Conservation (phyloP, 2,888 invertebrate genomes). For the Pristionchus arcanus region DNA sequence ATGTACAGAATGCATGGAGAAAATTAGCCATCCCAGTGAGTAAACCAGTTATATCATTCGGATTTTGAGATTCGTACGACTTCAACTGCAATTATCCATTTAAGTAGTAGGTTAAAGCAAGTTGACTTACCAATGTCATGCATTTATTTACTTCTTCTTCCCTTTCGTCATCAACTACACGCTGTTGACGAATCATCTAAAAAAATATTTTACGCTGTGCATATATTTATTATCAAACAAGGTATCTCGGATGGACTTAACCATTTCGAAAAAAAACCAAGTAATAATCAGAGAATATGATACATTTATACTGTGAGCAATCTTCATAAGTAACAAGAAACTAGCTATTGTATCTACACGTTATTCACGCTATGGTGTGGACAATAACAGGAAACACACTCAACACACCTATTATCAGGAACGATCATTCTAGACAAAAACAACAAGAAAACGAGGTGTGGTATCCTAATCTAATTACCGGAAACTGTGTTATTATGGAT, state of each 20-base stretch:
- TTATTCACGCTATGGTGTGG: not conserved
- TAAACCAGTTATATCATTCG: not conserved
- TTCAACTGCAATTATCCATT: not conserved
- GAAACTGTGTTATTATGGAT: not conserved
- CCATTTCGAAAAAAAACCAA: not conserved
- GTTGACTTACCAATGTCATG: not conserved
- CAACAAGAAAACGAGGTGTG: not conserved
- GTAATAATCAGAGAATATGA: not conserved
- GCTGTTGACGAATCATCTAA: not conserved
- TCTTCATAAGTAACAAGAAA: not conserved
- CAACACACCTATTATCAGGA: not conserved
- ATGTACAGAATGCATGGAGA: not conserved
- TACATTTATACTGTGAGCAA: constrained; percentile 41
- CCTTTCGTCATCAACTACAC: not conserved
- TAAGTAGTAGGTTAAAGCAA: not conserved
- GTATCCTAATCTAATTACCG: not conserved
- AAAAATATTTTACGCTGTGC: not conserved
- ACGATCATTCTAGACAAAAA: not conserved
- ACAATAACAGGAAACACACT: constrained; percentile 33
- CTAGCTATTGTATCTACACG: constrained; percentile 8
- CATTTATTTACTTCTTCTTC: not conserved
- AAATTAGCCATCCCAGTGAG: not conserved
- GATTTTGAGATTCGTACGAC: not conserved
- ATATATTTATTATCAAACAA: too few species aligned
- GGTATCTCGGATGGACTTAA: not conserved